These are phyloP conservation scores for Pogonocherus hispidulus DNA, from an alignment of 2,888 invertebrate genomes.

Conservation along the genomic window DNA sequence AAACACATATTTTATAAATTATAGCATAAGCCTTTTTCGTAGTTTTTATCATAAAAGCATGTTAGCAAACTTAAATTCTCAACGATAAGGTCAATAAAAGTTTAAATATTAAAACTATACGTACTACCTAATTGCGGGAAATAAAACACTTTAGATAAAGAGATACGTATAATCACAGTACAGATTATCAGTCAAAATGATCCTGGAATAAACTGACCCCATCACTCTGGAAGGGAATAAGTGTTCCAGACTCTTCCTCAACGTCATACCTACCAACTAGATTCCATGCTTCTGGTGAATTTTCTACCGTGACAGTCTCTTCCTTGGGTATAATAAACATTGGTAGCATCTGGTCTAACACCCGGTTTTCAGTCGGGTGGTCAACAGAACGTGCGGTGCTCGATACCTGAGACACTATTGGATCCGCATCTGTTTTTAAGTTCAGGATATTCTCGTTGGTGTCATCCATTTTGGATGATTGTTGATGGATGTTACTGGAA, in stretches of 20 bases:
- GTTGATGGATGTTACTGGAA: not conserved
- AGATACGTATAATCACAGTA: not conserved
- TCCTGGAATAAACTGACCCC: conserved; percentile 59
- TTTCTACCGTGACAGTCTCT: conserved; percentile 59
- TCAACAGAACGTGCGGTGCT: conserved; percentile 42
- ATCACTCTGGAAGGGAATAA: conserved; percentile 63
- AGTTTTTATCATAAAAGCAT: no score
- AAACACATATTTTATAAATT: no score
- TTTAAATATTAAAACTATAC: not conserved
- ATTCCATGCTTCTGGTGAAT: conserved; percentile 63
- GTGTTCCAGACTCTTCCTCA: conserved; percentile 65
- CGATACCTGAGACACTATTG: conserved; percentile 53
- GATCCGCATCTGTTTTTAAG: conserved; percentile 49
- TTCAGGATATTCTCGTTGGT: conserved; percentile 38
- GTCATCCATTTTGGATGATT: conserved; percentile 30
- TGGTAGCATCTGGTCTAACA: conserved; percentile 62
- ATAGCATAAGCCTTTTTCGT: no score
- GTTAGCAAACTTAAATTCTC: no score
- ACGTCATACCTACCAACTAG: conserved; percentile 67
- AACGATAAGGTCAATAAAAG: no score
- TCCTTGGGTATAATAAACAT: conserved; percentile 64
- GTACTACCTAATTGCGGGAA: no score
- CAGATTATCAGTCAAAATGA: conserved; percentile 47
- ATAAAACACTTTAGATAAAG: no score
- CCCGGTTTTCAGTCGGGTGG: conserved; percentile 51